Evolutionary conservation across 2,797 vertebrate species (phyloP), one percentile per base, ranked within the genome.

Genomic region (Alectoris magna): DNA sequence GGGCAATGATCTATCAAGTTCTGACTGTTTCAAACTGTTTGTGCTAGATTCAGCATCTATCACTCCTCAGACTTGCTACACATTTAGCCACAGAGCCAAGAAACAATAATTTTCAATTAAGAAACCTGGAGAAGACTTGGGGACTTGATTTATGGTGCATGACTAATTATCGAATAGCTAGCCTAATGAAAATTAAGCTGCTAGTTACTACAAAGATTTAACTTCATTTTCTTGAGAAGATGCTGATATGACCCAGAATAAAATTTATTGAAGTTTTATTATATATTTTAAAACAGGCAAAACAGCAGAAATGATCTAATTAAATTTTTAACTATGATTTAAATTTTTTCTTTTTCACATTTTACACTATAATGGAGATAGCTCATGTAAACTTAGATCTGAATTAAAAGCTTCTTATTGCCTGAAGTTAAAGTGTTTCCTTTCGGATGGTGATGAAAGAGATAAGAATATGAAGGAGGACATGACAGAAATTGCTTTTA

Each of bases 101-200:
- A 98, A 98, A 98, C 97, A 98, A 98, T 98, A 98, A 98, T 98
- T 98, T 99, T 99, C 98, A 99, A 99, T 99, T 99, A 99, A 99
- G 98, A 97, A 98, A 98, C 98, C 98, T 98, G 97, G 98, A 98
- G 98, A 98, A 98, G 98, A 99, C 98, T 99, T 98, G 97, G 98
- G 94, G 97, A 98, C 98, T 99, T 99, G 99, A 99, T 99, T 99
- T 99, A 99, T 99, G 98, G 98, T 94, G 98, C 98, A 98, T 98
- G 98, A 98, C 98, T 99, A 99, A 99, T 99, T 99, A 98, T 98
- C 97, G 91, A 98, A 98, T 97, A 98, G 97, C 98, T 97, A 96
- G 96, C 97, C 97, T 98, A 98, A 98, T 99, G 98, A 98, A 98
- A 98, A 98, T 98, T 96, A 98, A 98, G 97, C 98, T 97, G 96